Conservation (phyloP, 64 coral and sea anemone genomes). For the Catalaphyllia jardinei region DNA sequence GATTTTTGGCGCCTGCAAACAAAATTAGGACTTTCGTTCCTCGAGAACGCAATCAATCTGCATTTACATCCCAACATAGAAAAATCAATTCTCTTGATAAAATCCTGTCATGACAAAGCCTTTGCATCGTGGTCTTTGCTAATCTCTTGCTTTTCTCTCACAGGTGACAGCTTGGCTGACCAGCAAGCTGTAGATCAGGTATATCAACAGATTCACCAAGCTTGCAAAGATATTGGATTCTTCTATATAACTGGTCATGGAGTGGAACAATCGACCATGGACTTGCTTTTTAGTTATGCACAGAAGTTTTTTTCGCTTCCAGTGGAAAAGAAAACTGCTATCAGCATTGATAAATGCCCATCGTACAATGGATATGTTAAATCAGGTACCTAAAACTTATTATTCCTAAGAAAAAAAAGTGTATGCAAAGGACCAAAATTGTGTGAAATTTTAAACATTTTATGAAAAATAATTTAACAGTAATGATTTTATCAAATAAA, state of each 20-base stretch:
- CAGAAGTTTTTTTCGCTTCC: not conserved
- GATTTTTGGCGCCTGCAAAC: too few species aligned
- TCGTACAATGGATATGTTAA: not conserved
- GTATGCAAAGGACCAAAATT: too few species aligned
- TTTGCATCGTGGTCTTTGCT: too few species aligned
- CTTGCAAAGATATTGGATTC: slow-evolving; percentile 1
- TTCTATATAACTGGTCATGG: not conserved
- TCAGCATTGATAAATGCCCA: not conserved
- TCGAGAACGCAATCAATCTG: too few species aligned
- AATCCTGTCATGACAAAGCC: too few species aligned
- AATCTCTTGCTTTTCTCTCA: not conserved
- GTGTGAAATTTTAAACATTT: too few species aligned
- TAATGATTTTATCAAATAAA: too few species aligned
- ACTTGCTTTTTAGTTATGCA: not conserved
- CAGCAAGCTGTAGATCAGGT: not conserved
- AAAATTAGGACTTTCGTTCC: too few species aligned
- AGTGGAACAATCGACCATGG: not conserved
- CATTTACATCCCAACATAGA: too few species aligned
- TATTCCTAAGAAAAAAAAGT: not conserved
- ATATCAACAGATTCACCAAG: not conserved
- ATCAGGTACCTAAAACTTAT: not conserved
- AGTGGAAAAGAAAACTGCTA: not conserved
- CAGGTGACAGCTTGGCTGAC: not conserved
- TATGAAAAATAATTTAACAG: too few species aligned
- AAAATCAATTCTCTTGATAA: too few species aligned